phyloP scores from a whole-genome alignment of 2,888 invertebrate species.

The Lycocerus yunnanus region DNA sequence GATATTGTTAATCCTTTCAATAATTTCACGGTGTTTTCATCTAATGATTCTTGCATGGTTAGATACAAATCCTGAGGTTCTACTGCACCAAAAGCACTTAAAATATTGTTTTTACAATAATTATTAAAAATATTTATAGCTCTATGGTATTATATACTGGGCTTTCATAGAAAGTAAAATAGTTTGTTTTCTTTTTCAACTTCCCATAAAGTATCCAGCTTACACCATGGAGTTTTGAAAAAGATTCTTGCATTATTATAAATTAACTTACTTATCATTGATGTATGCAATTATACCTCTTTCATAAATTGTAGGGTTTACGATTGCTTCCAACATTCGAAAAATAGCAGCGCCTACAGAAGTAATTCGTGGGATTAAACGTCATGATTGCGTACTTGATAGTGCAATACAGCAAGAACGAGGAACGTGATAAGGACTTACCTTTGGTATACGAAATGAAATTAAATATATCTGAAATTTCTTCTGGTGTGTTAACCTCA shows the following conservation, averaged over 20 bases:
- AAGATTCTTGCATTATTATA: no score
- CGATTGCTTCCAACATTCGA: neutral
- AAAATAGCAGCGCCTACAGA: neutral
- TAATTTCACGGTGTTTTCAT: neutral
- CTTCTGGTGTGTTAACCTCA: neutral
- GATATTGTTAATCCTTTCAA: neutral
- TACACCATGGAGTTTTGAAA: no score
- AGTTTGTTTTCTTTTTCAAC: no score
- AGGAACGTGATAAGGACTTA: no score
- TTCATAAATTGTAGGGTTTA: neutral
- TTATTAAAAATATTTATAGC: neutral
- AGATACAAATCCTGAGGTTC: conserved; percentile 9
- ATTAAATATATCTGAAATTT: neutral
- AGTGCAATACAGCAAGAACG: no score
- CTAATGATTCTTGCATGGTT: conserved; percentile 4
- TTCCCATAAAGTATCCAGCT: no score
- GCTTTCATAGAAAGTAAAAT: no score
- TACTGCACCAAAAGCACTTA: neutral
- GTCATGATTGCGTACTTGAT: no score
- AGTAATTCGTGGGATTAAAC: no score
- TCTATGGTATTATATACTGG: no score
- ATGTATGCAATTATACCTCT: neutral
- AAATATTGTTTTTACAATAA: neutral
- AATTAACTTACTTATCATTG: neutral
- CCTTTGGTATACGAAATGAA: neutral